Conservation (phyloP, 2,888 invertebrate genomes). For the Endotricha flammealis region DNA sequence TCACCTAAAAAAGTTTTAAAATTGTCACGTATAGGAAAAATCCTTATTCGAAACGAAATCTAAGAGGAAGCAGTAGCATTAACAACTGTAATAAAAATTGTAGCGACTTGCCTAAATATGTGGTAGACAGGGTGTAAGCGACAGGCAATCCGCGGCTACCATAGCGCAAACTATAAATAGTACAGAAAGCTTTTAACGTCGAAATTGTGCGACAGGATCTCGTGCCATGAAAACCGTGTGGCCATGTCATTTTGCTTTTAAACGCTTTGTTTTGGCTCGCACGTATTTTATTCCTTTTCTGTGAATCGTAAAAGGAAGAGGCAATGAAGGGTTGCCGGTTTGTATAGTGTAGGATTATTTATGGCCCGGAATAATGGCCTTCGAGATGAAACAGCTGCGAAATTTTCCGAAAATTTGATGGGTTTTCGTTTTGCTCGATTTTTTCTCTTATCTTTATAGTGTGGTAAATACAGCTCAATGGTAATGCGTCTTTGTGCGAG, state of each 20-base stretch:
- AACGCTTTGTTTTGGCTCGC: constrained; percentile 71
- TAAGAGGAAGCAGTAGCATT: no score
- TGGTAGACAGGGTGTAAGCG: no score
- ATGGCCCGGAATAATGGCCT: constrained; percentile 69
- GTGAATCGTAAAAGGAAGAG: constrained; percentile 75
- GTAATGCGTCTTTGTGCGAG: neutral
- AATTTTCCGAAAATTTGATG: constrained; percentile 38
- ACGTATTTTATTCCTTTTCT: constrained; percentile 73
- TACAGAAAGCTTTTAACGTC: no score
- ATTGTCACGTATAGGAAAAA: no score
- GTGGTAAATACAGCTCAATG: neutral
- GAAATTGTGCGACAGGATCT: constrained; percentile 25
- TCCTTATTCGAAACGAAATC: no score
- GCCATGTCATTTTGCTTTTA: constrained; percentile 72
- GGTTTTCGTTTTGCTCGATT: constrained; percentile 29
- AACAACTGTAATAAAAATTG: no score
- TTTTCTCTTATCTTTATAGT: constrained; percentile 9
- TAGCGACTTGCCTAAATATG: no score
- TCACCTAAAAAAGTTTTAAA: no score
- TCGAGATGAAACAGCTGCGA: constrained; percentile 53
- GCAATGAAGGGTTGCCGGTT: constrained; percentile 73
- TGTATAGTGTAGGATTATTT: constrained; percentile 65
- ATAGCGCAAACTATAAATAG: no score
- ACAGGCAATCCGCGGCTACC: no score
- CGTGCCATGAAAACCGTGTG: constrained; percentile 64